These are phyloP conservation scores for Pontoporia blainvillei DNA, from an alignment of 2,113 vertebrate species.

Conservation along the genomic window DNA sequence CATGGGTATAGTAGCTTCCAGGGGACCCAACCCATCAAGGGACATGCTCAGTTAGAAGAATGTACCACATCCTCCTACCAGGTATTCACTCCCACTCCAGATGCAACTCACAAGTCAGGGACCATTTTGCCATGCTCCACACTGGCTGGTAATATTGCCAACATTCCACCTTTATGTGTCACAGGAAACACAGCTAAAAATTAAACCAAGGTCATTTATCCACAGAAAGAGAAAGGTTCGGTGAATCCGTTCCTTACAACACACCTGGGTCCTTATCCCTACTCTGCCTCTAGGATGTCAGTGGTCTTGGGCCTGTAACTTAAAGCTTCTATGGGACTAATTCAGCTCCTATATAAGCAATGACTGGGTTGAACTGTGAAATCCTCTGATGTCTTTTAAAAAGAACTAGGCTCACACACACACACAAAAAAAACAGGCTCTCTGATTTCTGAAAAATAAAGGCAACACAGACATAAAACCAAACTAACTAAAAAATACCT, in stretches of 20 bases:
- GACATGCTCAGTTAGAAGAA: neutral
- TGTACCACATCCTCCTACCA: neutral
- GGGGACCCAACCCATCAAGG: neutral
- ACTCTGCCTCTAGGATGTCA: neutral
- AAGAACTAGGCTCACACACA: neutral
- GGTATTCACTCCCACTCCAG: too few relatives aligned
- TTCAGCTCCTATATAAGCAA: neutral
- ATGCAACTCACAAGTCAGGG: neutral
- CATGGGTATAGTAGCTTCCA: neutral
- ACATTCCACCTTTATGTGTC: neutral
- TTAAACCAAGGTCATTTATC: neutral
- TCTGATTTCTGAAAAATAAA: neutral
- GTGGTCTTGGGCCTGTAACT: neutral
- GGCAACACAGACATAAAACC: neutral
- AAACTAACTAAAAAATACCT: neutral
- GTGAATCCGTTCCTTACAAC: neutral
- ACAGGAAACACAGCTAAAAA: neutral
- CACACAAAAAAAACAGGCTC: slow-evolving; percentile 8
- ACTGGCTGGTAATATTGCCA: neutral
- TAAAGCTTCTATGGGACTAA: neutral
- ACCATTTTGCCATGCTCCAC: neutral
- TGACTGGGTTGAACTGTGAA: neutral
- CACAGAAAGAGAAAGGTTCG: neutral
- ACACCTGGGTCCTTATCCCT: neutral
- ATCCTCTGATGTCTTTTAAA: neutral